Percentiles rank a stretch among this genome's conserved stretches.
These are phyloP conservation scores for Ostrea edulis DNA, from an alignment of 1,140 invertebrate genomes.

Conservation along the genomic window DNA sequence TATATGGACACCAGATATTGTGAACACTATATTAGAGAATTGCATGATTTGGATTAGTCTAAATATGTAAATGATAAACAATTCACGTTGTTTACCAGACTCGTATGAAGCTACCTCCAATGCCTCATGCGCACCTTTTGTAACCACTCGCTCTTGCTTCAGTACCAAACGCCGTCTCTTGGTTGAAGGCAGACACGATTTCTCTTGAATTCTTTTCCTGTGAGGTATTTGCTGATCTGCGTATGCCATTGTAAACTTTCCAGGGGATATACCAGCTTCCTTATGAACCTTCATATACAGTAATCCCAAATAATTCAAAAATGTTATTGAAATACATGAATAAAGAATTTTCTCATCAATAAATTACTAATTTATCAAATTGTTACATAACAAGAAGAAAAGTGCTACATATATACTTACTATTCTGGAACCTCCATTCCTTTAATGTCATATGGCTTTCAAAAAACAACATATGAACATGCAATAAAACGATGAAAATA, in stretches of 20 bases:
- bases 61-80: no score
- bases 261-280: background rate
- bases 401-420: background rate
- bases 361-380: background rate
- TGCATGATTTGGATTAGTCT: no score
- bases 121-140: conserved; percentile 48
- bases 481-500: background rate
- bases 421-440: background rate
- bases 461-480: background rate
- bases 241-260: background rate
- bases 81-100: conserved; percentile 26
- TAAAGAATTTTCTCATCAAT: background rate
- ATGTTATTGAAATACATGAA: background rate
- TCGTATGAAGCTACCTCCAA: conserved; percentile 51
- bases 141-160: conserved; percentile 49
- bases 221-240: background rate
- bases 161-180: conserved; percentile 48
- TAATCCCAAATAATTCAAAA: background rate
- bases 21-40: no score
- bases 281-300: background rate
- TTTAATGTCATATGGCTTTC: background rate
- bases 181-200: conserved; percentile 11
- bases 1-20: no score
- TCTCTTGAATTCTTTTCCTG: background rate
- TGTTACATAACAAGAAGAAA: background rate